phyloP scores from a whole-genome alignment of 2,888 invertebrate species.

The Brachylomia viminalis region DNA sequence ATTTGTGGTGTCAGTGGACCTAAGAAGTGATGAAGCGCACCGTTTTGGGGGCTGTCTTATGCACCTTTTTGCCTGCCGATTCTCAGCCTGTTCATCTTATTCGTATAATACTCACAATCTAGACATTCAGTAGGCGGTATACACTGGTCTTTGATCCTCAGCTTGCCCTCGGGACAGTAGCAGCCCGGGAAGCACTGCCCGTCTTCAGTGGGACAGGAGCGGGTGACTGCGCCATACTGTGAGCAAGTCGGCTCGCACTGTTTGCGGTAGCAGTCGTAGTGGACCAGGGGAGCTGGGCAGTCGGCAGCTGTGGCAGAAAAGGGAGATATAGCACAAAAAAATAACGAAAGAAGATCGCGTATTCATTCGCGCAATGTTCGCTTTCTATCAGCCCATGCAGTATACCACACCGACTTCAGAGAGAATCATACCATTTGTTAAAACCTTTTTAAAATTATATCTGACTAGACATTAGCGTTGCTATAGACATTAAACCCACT shows the following conservation, averaged over 20 bases:
- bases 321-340: too few species aligned
- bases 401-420: too few species aligned
- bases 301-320: slow-evolving; percentile 89
- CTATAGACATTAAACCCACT: too few species aligned
- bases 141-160: slow-evolving; percentile 92
- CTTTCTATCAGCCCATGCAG: too few species aligned
- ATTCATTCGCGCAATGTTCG: too few species aligned
- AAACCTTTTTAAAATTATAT: too few species aligned
- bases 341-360: too few species aligned
- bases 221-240: slow-evolving; percentile 83
- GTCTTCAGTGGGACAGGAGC: slow-evolving; percentile 91
- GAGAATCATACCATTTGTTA: too few species aligned
- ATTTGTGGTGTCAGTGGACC: too few species aligned
- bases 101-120: slow-evolving; percentile 91
- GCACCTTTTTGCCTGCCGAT: background rate
- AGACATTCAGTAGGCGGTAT: slow-evolving; percentile 93
- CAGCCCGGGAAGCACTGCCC: slow-evolving; percentile 95
- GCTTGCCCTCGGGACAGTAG: slow-evolving; percentile 94
- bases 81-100: background rate
- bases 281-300: slow-evolving; percentile 94
- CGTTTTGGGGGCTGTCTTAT: background rate
- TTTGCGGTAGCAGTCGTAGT: slow-evolving; percentile 95
- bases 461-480: too few species aligned
- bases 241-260: slow-evolving; percentile 95
- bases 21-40: too few species aligned